A percentile compares a stretch with the other conserved stretches of the same genome.
phyloP scores from a whole-genome alignment of 2,888 invertebrate species.

The Microctonus aethiopoides region DNA sequence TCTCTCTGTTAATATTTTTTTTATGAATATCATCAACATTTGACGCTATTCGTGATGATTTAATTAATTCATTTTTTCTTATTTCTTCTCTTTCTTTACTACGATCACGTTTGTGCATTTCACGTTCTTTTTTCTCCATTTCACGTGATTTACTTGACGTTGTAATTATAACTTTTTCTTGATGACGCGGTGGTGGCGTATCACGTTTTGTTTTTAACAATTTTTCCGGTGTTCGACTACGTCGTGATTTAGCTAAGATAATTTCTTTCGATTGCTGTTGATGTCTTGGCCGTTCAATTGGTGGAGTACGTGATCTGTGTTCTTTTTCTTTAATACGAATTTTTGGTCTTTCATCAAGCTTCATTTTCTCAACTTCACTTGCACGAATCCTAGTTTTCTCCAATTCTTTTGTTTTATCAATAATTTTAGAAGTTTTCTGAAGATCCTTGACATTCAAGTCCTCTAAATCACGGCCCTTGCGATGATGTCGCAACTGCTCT shows the following conservation, averaged over 20 bases:
- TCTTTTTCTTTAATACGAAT: slow-evolving; percentile 61
- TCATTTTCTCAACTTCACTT: slow-evolving; percentile 52
- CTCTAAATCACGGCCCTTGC: slow-evolving; percentile 50
- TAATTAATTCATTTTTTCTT: slow-evolving; percentile 51
- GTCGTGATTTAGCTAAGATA: slow-evolving; percentile 48
- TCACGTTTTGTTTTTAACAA: slow-evolving; percentile 53
- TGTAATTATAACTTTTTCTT: slow-evolving; percentile 48
- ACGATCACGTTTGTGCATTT: slow-evolving; percentile 57
- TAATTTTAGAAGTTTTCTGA: slow-evolving; percentile 45
- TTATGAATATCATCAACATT: slow-evolving; percentile 61
- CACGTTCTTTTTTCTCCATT: slow-evolving; percentile 58
- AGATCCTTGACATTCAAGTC: slow-evolving; percentile 47
- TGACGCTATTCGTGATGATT: slow-evolving; percentile 43
- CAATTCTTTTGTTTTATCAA: slow-evolving; percentile 55
- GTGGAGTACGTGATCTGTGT: slow-evolving; percentile 61
- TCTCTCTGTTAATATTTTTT: slow-evolving; percentile 60
- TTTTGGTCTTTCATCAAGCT: slow-evolving; percentile 57
- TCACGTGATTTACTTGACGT: slow-evolving; percentile 49
- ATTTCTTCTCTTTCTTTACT: slow-evolving; percentile 58
- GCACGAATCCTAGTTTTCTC: slow-evolving; percentile 54
- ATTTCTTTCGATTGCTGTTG: slow-evolving; percentile 53
- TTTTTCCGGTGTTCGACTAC: slow-evolving; percentile 62
- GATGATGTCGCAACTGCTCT: slow-evolving; percentile 53
- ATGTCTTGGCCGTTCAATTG: slow-evolving; percentile 56
- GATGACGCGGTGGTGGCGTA: slow-evolving; percentile 52